Evolutionary conservation across 2,113 vertebrate species (phyloP).

Genomic region (Cranoglanis bouderius): DNA sequence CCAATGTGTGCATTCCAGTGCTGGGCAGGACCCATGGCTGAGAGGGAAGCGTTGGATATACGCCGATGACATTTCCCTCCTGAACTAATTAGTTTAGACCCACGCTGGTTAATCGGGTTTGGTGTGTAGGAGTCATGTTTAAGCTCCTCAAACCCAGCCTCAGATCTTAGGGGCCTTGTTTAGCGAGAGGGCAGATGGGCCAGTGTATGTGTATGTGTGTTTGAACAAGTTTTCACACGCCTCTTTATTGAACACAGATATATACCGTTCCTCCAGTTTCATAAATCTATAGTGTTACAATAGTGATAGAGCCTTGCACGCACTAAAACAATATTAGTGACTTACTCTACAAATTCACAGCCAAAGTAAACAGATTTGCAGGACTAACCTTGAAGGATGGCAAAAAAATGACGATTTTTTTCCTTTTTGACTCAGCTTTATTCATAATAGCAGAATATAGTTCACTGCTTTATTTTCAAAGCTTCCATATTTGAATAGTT

Average conservation of each 20-base stretch:
- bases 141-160: constrained; percentile 46
- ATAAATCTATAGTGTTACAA: neutral
- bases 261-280: neutral
- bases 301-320: neutral
- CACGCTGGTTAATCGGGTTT: constrained; percentile 54
- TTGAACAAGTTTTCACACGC: neutral
- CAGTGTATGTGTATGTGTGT: neutral
- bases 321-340: neutral
- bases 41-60: constrained; percentile 38
- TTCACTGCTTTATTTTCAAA: neutral
- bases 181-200: neutral
- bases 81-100: constrained; percentile 49
- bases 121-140: constrained; percentile 45
- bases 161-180: constrained; percentile 25
- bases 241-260: constrained; percentile 10
- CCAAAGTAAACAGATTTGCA: neutral
- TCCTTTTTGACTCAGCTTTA: neutral
- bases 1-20: constrained; percentile 47
- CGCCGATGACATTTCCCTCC: constrained; percentile 43
- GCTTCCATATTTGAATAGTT: neutral
- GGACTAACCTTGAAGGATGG: neutral
- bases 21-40: constrained; percentile 33
- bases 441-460: neutral
- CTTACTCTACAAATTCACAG: neutral
- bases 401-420: neutral